Percentiles rank a stretch among this genome's conserved stretches.
Conservation (phyloP, 2,113 vertebrate species). For the Illadopsis cleaveri region DNA sequence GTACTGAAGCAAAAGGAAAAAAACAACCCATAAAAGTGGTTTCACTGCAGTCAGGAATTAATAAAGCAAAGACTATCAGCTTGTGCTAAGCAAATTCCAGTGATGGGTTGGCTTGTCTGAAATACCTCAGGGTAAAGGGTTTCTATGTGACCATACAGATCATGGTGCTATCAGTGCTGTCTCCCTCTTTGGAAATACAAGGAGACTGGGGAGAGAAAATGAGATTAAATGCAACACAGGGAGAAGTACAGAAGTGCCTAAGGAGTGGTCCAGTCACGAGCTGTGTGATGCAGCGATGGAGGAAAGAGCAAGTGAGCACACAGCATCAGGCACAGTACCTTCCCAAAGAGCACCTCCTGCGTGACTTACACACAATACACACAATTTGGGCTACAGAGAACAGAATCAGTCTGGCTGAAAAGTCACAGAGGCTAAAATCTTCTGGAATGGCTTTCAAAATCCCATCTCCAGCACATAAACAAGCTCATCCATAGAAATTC, state of each 20-base stretch:
- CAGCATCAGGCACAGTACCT: neutral
- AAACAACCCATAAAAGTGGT: neutral
- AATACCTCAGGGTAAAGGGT: neutral
- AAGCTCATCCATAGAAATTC: neutral
- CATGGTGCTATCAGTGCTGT: neutral
- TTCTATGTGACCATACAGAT: neutral
- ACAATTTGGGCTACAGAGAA: neutral
- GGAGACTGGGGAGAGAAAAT: neutral
- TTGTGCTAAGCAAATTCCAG: neutral
- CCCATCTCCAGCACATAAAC: neutral
- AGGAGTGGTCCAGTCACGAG: neutral
- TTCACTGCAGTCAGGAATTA: neutral
- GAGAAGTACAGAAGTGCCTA: neutral
- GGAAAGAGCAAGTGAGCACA: neutral
- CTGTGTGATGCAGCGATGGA: neutral
- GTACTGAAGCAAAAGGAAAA: neutral
- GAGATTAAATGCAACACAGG: neutral
- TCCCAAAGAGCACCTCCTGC: neutral
- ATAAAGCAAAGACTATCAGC: neutral
- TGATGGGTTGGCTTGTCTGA: neutral
- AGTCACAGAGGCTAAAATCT: neutral
- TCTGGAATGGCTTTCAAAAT: neutral
- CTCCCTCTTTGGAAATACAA: neutral
- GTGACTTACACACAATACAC: accelerated
- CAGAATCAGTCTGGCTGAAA: neutral